A percentile compares a stretch with the other conserved stretches of the same genome.
phyloP scores from a whole-genome alignment of 2,113 vertebrate genomes.

The Columba livia region DNA sequence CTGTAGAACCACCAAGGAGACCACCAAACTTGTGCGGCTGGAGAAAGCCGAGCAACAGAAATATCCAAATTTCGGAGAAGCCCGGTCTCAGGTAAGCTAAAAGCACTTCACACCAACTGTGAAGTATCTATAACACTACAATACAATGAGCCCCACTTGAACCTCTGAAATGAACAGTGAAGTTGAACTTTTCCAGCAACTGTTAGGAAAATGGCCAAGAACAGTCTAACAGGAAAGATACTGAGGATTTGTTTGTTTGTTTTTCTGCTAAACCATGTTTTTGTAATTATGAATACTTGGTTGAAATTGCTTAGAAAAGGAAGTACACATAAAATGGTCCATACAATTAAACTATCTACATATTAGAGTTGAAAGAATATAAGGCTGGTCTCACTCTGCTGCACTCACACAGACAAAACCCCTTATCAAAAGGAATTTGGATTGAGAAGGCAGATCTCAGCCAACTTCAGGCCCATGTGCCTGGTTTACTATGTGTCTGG shows the following conservation, averaged over 20 bases:
- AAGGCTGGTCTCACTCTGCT: neutral
- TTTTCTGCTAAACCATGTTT: constrained; percentile 16
- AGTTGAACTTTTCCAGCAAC: neutral
- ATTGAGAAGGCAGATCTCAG: neutral
- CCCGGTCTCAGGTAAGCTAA: neutral
- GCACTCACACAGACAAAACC: constrained; percentile 15
- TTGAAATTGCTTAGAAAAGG: constrained; percentile 43
- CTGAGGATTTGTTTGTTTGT: constrained; percentile 38
- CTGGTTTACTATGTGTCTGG: neutral
- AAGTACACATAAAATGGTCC: constrained; percentile 15
- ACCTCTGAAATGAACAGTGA: neutral
- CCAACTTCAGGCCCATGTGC: constrained; percentile 11
- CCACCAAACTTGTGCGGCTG: neutral
- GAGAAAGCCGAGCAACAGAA: neutral
- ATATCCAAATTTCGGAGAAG: neutral
- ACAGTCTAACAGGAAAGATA: constrained; percentile 41
- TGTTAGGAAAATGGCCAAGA: constrained; percentile 43
- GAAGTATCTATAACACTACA: neutral
- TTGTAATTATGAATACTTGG: neutral
- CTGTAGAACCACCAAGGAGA: neutral
- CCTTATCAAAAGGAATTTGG: constrained; percentile 19
- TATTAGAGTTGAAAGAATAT: neutral
- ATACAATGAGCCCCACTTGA: neutral
- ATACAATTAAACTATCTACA: constrained; percentile 16
- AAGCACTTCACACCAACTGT: fast-evolving